These are phyloP conservation scores for Dicyrtomina minuta DNA, from an alignment of 2,888 invertebrate genomes.

Conservation along the genomic window DNA sequence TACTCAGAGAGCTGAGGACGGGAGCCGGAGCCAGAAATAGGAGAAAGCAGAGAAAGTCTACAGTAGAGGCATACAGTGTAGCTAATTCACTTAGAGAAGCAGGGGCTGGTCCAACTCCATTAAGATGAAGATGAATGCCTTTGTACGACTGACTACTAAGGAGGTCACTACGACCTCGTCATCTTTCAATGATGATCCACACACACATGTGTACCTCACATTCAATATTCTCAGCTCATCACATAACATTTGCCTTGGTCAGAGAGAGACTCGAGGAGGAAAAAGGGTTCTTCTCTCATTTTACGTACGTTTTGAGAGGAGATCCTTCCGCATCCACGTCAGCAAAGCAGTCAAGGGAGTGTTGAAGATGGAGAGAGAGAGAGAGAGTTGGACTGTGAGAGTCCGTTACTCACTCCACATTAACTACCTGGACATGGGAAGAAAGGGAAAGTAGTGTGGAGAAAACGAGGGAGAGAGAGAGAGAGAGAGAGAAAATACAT, in stretches of 20 bases:
- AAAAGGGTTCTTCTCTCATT: neutral
- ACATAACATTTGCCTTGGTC: constrained; percentile 9
- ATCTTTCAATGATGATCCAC: constrained; percentile 28
- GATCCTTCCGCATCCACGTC: neutral
- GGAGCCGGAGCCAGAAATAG: neutral
- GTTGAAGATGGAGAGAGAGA: neutral
- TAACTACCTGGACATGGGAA: neutral
- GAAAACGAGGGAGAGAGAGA: too few relatives aligned
- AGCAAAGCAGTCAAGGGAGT: neutral
- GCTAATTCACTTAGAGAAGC: constrained; percentile 29
- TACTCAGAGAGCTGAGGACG: neutral
- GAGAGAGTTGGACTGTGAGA: neutral
- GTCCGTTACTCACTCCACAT: neutral
- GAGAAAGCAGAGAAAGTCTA: neutral
- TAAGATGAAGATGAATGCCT: constrained; percentile 32
- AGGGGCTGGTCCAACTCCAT: constrained; percentile 23
- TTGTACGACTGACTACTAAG: constrained; percentile 28
- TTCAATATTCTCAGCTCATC: constrained; percentile 29
- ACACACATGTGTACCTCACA: constrained; percentile 27
- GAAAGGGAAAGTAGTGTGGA: too few relatives aligned
- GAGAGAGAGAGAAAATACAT: neutral
- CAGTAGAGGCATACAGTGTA: neutral
- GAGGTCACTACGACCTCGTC: constrained; percentile 29
- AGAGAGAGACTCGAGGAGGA: neutral
- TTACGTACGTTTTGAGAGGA: too few relatives aligned